Base-by-base conservation (phyloP, 2,888 invertebrate genomes). In the Megastigmus dorsalis region DNA sequence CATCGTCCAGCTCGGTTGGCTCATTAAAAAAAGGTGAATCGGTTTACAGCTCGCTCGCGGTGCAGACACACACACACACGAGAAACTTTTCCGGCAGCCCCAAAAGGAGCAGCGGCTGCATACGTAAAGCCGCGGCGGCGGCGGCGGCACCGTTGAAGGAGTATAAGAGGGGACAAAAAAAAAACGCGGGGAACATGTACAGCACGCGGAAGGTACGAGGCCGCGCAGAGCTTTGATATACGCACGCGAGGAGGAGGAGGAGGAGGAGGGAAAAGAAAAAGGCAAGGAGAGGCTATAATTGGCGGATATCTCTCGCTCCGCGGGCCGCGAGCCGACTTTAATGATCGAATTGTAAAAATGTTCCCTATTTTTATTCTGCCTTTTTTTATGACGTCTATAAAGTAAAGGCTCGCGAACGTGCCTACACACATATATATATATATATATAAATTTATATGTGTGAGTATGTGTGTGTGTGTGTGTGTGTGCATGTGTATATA, bases 321-420 rank as follows among this genome's bases (percentile, higher is more conserved):
- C n/a, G 71, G 67, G 48, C 66, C 55, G 41, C 73, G 54, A 41
- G 79, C 74, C 79, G 81, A 78, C 81, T 85, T 86, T 86, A 86
- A 86, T 85, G 86, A 86, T 85, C 82, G 79, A 79, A 82, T 82
- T 80, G 82, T 86, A 86, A 85, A 86, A 82, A 79, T 84, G 84
- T 85, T 84, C 84, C 77, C 78, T 81, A 82, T 84, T 85, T 85
- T 48, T 45, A 82, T 84, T 84, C 82, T 81, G 83, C 84, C 84
- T 52, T 65, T 72, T n/a, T 76, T 76, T 72, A 70, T 33, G 70
- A 28, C 30, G n/a, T 18, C 13, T 63, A 74, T 74, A 74, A 74
- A 74, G 20, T 26, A 48, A 57, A 59, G 60, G 36, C 68, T 52
- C 60, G 45, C 66, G n/a, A n/a, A n/a, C n/a, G 45, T 43, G 41